These are phyloP conservation scores for Macquaria ambigua DNA, from an alignment of 2,113 vertebrate species.

Conservation along the genomic window DNA sequence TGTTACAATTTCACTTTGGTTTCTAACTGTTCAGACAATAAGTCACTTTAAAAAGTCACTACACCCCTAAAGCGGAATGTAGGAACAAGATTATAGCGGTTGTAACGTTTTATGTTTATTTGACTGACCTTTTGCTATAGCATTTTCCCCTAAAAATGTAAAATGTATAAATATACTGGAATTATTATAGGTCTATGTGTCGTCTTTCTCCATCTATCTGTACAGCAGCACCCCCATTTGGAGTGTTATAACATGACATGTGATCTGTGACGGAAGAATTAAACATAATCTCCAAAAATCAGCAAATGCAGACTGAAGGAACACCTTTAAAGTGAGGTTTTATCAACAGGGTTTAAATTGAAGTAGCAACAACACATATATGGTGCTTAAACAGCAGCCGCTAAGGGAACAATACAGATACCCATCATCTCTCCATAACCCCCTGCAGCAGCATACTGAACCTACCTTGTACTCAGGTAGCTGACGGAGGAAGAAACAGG, in stretches of 20 bases:
- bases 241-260: background rate
- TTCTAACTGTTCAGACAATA: background rate
- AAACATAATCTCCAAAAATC: background rate
- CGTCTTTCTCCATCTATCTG: background rate
- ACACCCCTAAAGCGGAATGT: background rate
- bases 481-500: slow-evolving; percentile 91
- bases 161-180: background rate
- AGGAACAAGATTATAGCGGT: background rate
- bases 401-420: background rate
- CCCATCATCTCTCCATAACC: accelerated
- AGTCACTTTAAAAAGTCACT: background rate
- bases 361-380: background rate
- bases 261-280: background rate
- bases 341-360: no score
- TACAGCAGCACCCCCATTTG: slow-evolving; percentile 51
- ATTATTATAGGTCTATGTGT: no score
- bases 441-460: accelerated
- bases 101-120: background rate
- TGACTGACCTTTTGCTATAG: background rate
- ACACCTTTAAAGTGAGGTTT: no score
- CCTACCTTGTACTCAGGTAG: slow-evolving; percentile 90
- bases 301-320: background rate
- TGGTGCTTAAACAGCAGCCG: background rate
- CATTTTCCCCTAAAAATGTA: background rate
- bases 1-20: background rate